Evolutionary conservation across 1,140 invertebrate species (phyloP), one percentile per base, ranked within the genome.

Genomic region (Megalopta genalis): DNA sequence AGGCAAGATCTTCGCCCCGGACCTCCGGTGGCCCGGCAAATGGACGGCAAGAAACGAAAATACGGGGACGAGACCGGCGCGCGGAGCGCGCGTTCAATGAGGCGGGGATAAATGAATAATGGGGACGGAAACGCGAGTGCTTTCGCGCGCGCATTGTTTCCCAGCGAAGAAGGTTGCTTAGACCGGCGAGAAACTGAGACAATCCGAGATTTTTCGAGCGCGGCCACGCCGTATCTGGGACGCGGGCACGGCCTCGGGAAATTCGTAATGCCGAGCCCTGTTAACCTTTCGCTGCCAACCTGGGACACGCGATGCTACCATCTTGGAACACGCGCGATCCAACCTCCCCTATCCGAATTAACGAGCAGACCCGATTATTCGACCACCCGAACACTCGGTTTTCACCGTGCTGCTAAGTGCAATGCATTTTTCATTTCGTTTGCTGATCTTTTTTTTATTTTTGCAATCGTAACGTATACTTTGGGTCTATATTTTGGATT

Each of bases 101-200:
- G 39, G 8, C 73, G 37, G 18, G 73, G 23, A 59, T 76, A 59
- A 76, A 59, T 32, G 64, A 67, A 67, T 49, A 49, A 49, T 25
- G 39, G 42, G 66, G 37, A 42, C 37, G 72, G 63, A 75, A 75
- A 57, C 49, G 42, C 37, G 72, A 46, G 25, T 75, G 62, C 49
- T 57, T n/a, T 49, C 39, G 59, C 39, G 70, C 25, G 59, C 8
- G 57, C 59, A 62, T 46, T n/a, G 27, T 16, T 64, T 32, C 23
- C 14, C 25, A 37, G 1, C 18, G 42, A 32, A 37, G 23, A 6
- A 49, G 25, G 69, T 52, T 21, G 59, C 9, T n/a, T 10, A 12
- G 21, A 37, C 21, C 37, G 42, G 42, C 42, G 63, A 23, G 63
- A 23, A 65, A 14, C 39, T 23, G 37, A 21, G 37, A 77, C 65